Evolutionary conservation across 2,888 invertebrate species (phyloP).

Genomic region (Tribolium freemani): DNA sequence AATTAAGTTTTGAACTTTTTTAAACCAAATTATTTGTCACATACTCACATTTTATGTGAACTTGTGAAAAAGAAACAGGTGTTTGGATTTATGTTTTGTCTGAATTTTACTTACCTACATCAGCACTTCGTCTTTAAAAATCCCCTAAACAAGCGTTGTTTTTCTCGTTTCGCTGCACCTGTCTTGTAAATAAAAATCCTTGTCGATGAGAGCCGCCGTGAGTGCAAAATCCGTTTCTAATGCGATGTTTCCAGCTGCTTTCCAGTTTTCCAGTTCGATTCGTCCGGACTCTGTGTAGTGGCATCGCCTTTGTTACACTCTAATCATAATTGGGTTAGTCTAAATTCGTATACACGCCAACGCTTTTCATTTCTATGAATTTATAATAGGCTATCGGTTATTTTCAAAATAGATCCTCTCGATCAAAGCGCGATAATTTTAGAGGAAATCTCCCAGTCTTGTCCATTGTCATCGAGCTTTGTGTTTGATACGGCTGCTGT

Average conservation of each 20-base stretch:
- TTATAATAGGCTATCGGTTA: conserved; percentile 18
- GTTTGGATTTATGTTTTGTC: too few relatives aligned
- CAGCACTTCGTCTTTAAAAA: neutral
- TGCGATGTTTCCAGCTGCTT: conserved; percentile 42
- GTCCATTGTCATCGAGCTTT: neutral
- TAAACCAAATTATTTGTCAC: too few relatives aligned
- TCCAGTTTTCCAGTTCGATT: conserved; percentile 36
- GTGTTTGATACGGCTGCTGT: neutral
- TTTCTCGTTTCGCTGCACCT: conserved; percentile 2
- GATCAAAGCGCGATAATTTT: conserved; percentile 6
- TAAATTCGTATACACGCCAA: conserved; percentile 36
- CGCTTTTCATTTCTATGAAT: conserved; percentile 37
- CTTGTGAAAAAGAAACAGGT: too few relatives aligned
- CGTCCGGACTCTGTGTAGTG: conserved; percentile 14
- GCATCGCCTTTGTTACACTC: conserved; percentile 14
- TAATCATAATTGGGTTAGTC: conserved; percentile 29
- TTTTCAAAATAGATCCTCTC: conserved; percentile 27
- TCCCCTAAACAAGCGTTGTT: neutral
- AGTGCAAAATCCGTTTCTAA: conserved; percentile 37
- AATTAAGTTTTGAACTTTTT: too few relatives aligned
- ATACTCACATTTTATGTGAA: too few relatives aligned
- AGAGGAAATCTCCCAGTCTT: conserved; percentile 10
- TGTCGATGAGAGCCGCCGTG: conserved; percentile 14
- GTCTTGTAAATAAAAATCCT: conserved; percentile 19
- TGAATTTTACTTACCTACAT: too few relatives aligned